Evolutionary conservation across 2,888 invertebrate genomes (phyloP), one percentile per base, ranked within the genome.

Genomic region (Tipula helvola): DNA sequence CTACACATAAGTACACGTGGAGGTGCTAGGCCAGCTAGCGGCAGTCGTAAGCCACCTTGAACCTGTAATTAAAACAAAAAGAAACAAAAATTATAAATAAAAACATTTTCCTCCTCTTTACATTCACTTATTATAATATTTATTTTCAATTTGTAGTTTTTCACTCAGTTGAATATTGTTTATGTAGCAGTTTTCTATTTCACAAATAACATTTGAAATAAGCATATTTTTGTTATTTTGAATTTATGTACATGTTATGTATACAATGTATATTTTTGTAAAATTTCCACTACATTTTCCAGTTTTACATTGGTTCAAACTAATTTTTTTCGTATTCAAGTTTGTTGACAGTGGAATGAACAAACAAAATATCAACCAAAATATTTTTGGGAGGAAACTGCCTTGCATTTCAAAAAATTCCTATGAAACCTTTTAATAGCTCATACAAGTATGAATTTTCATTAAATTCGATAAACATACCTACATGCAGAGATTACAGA

Each of bases 31-130:
- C 90, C 90, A 87, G 91, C 90, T 89, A 91, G 89, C 88, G 91
- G 91, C 89, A 91, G 89, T 89, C 91, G 88, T 88, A 92, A 90
- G 89, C 90, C 91, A 89, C 91, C 91, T 89, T 91, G 90, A 89
- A 91, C 91, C 91, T 92, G 87, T 86, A 89, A 87, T 36, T 36
- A 87, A 2, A 87, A 86, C 47, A 87, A 85, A 86, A 87, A 57
- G 0, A 39, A 39, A 39, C n/a, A 39, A 7, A 7, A 7, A 7
- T 57, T 57, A 10, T 52, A 28, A 28, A 28, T 28, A 28, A 47
- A 47, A 47, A 47, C n/a, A 52, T 52, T 13, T 52, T 52, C n/a
- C 8, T 28, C 28, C 28, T 28, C 28, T 71, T 71, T 13, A 13
- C 28, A 28, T 71, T 71, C 18, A 1, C 3, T 71, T 71, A 71